Percentiles rank a stretch among this genome's conserved stretches.
Conservation (phyloP, 2,113 vertebrate genomes). For the Casuarius casuarius region DNA sequence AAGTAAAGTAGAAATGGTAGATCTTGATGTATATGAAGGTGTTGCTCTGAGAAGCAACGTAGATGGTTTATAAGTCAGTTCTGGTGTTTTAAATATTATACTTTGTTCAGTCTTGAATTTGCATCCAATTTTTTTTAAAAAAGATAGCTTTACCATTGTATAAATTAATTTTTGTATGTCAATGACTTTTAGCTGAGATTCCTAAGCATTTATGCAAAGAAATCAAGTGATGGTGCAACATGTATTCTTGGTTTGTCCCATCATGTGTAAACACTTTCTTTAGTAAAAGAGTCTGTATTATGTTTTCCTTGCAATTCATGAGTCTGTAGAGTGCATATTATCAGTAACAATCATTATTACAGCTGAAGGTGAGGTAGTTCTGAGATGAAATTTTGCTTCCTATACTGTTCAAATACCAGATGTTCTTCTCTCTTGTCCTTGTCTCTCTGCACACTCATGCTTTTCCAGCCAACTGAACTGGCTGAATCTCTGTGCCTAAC, state of each 20-base stretch:
- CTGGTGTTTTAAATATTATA: background rate
- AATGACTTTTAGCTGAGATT: background rate
- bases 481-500: background rate
- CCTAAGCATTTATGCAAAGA: background rate
- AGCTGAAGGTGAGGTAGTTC: background rate
- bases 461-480: background rate
- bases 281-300: background rate
- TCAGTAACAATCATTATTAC: background rate
- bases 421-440: background rate
- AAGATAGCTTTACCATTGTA: background rate
- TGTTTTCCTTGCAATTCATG: background rate
- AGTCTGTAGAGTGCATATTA: background rate
- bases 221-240: background rate
- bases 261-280: background rate
- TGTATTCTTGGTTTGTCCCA: background rate
- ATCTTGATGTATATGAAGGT: background rate
- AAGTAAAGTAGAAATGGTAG: background rate
- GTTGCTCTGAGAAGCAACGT: background rate
- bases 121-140: background rate
- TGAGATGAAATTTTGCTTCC: background rate
- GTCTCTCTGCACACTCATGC: rapidly evolving
- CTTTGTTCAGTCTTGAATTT: background rate
- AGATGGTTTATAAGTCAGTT: background rate
- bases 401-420: background rate
- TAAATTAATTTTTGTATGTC: background rate